Evolutionary conservation across 2,113 vertebrate genomes (phyloP).

Genomic region (Hippotragus niger): DNA sequence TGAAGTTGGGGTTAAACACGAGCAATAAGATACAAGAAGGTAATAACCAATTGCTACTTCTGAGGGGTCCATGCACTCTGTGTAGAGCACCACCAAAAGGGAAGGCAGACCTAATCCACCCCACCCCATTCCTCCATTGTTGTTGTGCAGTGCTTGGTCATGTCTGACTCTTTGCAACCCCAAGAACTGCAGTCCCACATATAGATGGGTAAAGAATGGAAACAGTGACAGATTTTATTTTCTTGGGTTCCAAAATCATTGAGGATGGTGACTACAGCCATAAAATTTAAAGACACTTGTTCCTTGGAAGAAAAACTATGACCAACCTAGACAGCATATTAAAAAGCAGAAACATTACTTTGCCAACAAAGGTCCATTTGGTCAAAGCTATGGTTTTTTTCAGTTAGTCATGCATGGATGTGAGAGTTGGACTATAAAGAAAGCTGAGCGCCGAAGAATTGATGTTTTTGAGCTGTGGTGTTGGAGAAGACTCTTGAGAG

Average conservation of each 20-base stretch:
- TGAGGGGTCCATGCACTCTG: neutral
- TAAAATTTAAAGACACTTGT: neutral
- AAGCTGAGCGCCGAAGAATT: neutral
- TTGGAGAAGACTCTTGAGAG: neutral
- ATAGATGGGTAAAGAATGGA: neutral
- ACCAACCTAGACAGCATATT: neutral
- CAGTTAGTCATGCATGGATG: neutral
- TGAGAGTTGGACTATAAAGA: neutral
- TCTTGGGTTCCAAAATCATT: neutral
- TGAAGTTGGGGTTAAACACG: neutral
- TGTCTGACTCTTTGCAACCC: neutral
- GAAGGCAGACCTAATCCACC: neutral
- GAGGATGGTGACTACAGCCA: neutral
- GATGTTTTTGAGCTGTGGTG: too few species aligned
- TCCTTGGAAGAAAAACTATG: neutral
- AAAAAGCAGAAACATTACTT: neutral
- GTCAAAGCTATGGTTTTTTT: neutral
- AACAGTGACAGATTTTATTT: neutral
- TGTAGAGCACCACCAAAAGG: neutral
- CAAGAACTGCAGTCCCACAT: neutral
- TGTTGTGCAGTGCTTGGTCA: neutral
- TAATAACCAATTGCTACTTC: neutral
- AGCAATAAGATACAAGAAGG: neutral
- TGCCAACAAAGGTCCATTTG: neutral
- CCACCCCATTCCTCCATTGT: rapidly evolving